Conservation (phyloP, 2,888 invertebrate species). For the Gonocerus acuteangulatus region DNA sequence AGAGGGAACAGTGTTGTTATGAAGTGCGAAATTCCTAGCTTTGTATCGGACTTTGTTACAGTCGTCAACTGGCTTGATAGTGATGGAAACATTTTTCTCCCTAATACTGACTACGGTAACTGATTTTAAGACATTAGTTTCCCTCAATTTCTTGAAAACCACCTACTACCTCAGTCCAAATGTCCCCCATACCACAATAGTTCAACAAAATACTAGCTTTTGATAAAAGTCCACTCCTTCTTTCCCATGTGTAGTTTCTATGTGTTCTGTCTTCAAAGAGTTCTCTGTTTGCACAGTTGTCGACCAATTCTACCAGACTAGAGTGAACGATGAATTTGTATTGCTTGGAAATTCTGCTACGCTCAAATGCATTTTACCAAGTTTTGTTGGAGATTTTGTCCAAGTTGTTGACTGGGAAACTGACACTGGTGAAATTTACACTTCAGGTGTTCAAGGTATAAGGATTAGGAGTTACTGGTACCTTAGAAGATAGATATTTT, state of each 20-base stretch:
- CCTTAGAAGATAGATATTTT: too few relatives aligned
- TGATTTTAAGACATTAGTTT: background rate
- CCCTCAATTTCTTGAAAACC: background rate
- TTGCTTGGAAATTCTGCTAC: constrained; percentile 81
- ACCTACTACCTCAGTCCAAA: background rate
- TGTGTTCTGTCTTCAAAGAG: too few relatives aligned
- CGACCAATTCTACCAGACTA: constrained; percentile 79
- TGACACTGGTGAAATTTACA: constrained; percentile 32
- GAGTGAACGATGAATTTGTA: constrained; percentile 83
- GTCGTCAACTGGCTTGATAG: constrained; percentile 63
- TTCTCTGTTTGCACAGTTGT: constrained; percentile 55
- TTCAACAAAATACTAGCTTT: too few relatives aligned
- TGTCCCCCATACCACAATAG: background rate
- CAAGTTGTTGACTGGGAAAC: constrained; percentile 76
- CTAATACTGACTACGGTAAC: constrained; percentile 32
- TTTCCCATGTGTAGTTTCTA: too few relatives aligned
- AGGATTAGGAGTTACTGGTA: too few relatives aligned
- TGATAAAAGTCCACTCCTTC: too few relatives aligned
- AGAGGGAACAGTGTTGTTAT: constrained; percentile 81
- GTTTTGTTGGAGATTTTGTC: constrained; percentile 84
- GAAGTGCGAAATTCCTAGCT: constrained; percentile 86
- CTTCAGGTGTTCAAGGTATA: background rate
- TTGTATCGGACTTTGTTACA: constrained; percentile 84
- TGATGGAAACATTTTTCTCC: constrained; percentile 43
- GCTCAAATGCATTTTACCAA: constrained; percentile 80